Conservation (phyloP, 1,140 invertebrate genomes). For the Drosophila guanche region DNA sequence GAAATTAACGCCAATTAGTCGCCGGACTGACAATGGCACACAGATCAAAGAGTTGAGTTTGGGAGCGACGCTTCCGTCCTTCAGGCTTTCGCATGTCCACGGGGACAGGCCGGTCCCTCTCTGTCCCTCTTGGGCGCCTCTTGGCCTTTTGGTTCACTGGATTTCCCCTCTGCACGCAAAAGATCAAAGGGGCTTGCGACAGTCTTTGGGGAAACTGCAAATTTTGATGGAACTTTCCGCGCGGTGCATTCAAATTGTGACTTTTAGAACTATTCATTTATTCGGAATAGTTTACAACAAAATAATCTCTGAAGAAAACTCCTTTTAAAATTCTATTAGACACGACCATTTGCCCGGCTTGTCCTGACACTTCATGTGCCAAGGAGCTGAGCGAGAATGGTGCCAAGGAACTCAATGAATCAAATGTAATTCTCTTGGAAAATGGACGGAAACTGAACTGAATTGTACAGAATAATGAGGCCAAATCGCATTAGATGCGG, state of each 20-base stretch:
- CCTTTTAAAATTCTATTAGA: too few species aligned
- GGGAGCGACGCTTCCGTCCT: conserved; percentile 2
- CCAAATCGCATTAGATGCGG: conserved; percentile 47
- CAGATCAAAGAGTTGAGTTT: conserved; percentile 67
- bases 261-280: too few species aligned
- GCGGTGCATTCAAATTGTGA: conserved; percentile 28
- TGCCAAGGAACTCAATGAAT: conserved; percentile 25
- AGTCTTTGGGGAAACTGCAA: conserved; percentile 23
- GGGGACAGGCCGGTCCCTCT: conserved; percentile 19
- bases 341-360: too few species aligned
- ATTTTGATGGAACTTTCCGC: background rate
- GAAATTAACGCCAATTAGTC: conserved; percentile 63
- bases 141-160: background rate
- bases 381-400: conserved; percentile 17
- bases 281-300: too few species aligned
- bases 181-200: conserved; percentile 45
- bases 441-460: conserved; percentile 41
- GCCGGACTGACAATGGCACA: conserved; percentile 56
- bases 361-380: conserved; percentile 18
- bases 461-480: conserved; percentile 41
- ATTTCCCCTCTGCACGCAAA: conserved; percentile 31
- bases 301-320: too few species aligned
- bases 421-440: conserved; percentile 34
- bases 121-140: conserved; percentile 10
- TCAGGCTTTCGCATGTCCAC: conserved; percentile 15